These are phyloP conservation scores for Phortica variegata DNA, from an alignment of 1,140 invertebrate species.

Conservation along the genomic window DNA sequence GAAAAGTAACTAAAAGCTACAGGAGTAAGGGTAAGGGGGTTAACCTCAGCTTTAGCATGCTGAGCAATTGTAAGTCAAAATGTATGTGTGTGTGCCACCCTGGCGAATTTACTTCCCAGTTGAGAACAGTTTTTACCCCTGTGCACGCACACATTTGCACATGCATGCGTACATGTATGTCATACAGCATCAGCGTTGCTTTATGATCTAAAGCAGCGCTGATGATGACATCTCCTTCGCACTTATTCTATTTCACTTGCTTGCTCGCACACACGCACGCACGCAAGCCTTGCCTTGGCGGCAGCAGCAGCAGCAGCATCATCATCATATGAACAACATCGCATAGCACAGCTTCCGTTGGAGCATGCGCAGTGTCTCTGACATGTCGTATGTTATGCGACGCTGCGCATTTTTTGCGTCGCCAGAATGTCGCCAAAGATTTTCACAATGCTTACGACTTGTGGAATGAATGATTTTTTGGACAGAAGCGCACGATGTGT, in stretches of 20 bases:
- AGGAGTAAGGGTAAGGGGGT: too few relatives aligned
- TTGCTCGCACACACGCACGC: constrained; percentile 8
- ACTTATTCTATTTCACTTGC: constrained; percentile 22
- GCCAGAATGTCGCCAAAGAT: constrained; percentile 30
- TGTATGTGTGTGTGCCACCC: constrained; percentile 15
- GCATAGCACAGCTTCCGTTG: constrained; percentile 10
- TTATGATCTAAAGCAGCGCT: too few relatives aligned
- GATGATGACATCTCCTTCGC: neutral
- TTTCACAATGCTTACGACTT: constrained; percentile 47
- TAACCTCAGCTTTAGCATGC: too few relatives aligned
- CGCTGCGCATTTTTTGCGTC: constrained; percentile 8
- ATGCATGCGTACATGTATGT: constrained; percentile 16
- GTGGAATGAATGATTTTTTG: constrained; percentile 52
- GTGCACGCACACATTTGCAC: too few relatives aligned
- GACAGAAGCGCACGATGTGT: constrained; percentile 55
- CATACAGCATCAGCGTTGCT: constrained; percentile 27
- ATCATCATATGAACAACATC: neutral
- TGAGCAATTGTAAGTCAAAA: too few relatives aligned
- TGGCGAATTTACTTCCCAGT: neutral
- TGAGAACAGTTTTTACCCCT: constrained; percentile 2
- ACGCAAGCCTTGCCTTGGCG: neutral
- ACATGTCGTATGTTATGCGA: too few relatives aligned
- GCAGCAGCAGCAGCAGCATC: constrained; percentile 3
- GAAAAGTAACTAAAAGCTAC: constrained; percentile 9
- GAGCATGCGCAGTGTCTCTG: constrained; percentile 36